phyloP scores from a whole-genome alignment of 2,797 vertebrate species.

The Tympanoctomys barrerae region DNA sequence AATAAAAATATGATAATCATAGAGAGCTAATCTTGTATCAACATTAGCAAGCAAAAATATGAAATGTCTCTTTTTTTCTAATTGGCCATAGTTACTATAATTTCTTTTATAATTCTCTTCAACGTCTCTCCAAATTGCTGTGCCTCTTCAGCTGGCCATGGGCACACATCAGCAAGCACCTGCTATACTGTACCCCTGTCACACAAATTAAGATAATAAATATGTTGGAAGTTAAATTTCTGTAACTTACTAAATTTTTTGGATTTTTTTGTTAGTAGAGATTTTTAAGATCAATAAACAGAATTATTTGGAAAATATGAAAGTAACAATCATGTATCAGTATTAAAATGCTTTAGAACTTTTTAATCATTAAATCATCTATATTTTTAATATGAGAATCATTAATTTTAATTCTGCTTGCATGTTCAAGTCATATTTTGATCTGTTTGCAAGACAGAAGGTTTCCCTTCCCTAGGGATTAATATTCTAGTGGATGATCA shows the following conservation, averaged over 20 bases:
- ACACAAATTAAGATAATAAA: constrained; percentile 6
- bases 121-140: background rate
- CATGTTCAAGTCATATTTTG: constrained; percentile 14
- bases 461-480: background rate
- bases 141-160: background rate
- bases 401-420: background rate
- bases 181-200: background rate
- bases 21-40: background rate
- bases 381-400: background rate
- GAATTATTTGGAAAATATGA: background rate
- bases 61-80: constrained; percentile 34
- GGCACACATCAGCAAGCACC: background rate
- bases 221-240: background rate
- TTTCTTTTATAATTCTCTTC: background rate
- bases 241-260: background rate
- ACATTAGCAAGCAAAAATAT: background rate
- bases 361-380: background rate
- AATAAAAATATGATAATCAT: constrained; percentile 2
- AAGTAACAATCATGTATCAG: background rate
- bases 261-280: background rate
- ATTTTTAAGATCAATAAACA: constrained; percentile 36
- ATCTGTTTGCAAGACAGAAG: background rate
- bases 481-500: background rate
- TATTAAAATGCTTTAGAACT: constrained; percentile 7
- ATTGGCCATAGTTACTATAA: background rate